Percentiles rank a stretch among this genome's conserved stretches.
These are phyloP conservation scores for Glaucomys volans DNA, from an alignment of 2,113 vertebrate genomes.

Conservation along the genomic window DNA sequence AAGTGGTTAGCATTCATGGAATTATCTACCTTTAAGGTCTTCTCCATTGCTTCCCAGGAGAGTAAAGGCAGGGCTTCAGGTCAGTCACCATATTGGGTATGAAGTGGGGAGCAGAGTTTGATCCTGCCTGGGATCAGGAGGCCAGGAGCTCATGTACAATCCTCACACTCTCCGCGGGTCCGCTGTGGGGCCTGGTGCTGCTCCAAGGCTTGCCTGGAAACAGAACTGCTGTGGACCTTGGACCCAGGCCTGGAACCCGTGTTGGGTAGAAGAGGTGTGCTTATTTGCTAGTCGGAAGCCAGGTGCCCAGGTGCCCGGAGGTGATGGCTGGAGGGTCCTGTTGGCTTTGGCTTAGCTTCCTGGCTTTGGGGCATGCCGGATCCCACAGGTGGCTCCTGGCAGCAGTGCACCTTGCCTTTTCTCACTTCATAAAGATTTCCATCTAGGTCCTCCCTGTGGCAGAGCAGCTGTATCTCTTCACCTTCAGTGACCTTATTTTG, in stretches of 20 bases:
- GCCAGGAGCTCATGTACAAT: not conserved
- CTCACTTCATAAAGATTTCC: slow-evolving; percentile 76
- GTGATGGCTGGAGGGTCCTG: slow-evolving; percentile 71
- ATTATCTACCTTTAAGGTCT: not conserved
- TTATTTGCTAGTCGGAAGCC: slow-evolving; percentile 68
- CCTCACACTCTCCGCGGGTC: not conserved
- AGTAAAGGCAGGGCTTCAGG: not conserved
- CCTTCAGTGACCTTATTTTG: slow-evolving; percentile 56
- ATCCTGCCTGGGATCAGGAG: not conserved
- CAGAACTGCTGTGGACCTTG: slow-evolving; percentile 69
- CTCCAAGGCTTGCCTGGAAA: slow-evolving; percentile 64
- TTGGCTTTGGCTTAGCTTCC: slow-evolving; percentile 73
- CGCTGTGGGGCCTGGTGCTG: slow-evolving; percentile 19
- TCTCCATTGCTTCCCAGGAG: not conserved
- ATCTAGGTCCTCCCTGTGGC: slow-evolving; percentile 22
- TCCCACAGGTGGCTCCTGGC: slow-evolving; percentile 74
- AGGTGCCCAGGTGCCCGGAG: slow-evolving; percentile 77
- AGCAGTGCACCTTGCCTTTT: slow-evolving; percentile 55
- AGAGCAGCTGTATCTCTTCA: slow-evolving; percentile 64
- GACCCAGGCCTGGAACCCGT: slow-evolving; percentile 52
- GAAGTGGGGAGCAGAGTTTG: not conserved
- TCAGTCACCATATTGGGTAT: not conserved
- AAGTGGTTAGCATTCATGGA: not conserved
- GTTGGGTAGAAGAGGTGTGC: slow-evolving; percentile 56
- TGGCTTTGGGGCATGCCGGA: slow-evolving; percentile 39